Evolutionary conservation across 2,797 vertebrate species (phyloP), one percentile per base, ranked within the genome.

Genomic region (Micromesistius poutassou): DNA sequence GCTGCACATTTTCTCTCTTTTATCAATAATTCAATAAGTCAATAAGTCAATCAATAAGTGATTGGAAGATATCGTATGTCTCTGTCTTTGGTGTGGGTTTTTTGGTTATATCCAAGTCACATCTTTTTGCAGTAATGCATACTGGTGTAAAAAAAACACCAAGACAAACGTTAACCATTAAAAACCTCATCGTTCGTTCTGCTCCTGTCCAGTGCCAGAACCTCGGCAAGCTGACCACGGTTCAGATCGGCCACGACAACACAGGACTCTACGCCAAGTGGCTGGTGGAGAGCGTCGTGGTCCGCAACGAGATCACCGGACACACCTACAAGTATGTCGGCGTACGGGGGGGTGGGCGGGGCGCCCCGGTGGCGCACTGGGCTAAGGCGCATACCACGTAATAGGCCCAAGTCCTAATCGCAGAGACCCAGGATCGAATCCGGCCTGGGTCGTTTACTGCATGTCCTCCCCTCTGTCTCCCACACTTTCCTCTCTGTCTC

Each of bases 241-340:
- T 98, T 79, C 97, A 99, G 90, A 98, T 99, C 93, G 98, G 98
- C 85, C 98, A 99, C 25, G 98, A 99, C 90, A 99, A 99, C 93
- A 95, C 97, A 13, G 98, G 98, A 13, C 92, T 99, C 35, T 99
- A 99, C 74, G 97, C 98, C 77, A 99, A 99, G 88, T 99, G 98
- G 98, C 95, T 99, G 19, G 97, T 99, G 88, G 98, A 99, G 90
- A 96, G 92, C 71, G 96, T 99, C 73, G 92, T 99, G 91, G 96
- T 99, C 88, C 97, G 98, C 85, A 99, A 99, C 73, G 98, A 97
- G 91, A 97, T 99, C 93, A 99, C 97, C 35, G 97, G 97, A 62
- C 98, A 99, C 90, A 96, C 97, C 31, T 99, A 99, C 93, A 99
- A 96, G 98, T 99, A 92, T 96, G 96, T 87, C 74, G n/a, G n/a